Percentiles rank a stretch among this genome's conserved stretches.
These are phyloP conservation scores for Pristionchus pacificus DNA, from an alignment of 1,140 invertebrate species.

Conservation along the genomic window DNA sequence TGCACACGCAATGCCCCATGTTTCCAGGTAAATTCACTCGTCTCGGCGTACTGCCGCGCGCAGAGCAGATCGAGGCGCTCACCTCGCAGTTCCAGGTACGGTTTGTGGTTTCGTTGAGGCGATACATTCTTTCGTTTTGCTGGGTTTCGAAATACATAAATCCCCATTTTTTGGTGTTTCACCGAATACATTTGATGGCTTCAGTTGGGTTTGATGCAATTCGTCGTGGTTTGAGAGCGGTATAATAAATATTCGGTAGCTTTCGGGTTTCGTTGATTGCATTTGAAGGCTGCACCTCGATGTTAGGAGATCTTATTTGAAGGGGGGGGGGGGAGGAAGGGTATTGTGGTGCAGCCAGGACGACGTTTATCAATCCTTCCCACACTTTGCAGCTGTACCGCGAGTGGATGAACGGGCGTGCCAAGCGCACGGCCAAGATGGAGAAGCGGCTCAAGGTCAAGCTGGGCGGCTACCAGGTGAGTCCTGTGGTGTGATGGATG, in stretches of 20 bases:
- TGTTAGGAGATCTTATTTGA: too few species aligned
- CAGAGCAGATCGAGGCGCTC: slow-evolving; percentile 36
- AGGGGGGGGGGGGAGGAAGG: too few species aligned
- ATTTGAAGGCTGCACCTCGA: too few species aligned
- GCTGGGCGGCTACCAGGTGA: slow-evolving; percentile 81
- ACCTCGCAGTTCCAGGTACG: slow-evolving; percentile 31
- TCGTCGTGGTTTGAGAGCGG: too few species aligned
- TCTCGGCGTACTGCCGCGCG: slow-evolving; percentile 21
- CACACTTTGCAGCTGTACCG: slow-evolving; percentile 42
- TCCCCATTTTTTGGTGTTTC: neutral
- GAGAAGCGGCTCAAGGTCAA: slow-evolving; percentile 94
- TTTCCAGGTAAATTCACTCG: slow-evolving; percentile 31
- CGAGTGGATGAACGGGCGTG: slow-evolving; percentile 48
- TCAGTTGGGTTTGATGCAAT: too few species aligned
- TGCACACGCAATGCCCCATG: too few species aligned
- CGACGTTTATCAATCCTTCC: too few species aligned
- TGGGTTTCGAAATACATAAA: neutral
- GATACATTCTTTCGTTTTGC: neutral
- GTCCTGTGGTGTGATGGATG: slow-evolving; percentile 14
- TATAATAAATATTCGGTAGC: too few species aligned
- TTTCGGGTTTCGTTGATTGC: too few species aligned
- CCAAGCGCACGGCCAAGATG: slow-evolving; percentile 80
- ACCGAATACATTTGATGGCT: too few species aligned
- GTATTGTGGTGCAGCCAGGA: too few species aligned
- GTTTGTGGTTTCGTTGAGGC: neutral